phyloP scores from a whole-genome alignment of 2,113 vertebrate genomes.

The Corapipo altera region DNA sequence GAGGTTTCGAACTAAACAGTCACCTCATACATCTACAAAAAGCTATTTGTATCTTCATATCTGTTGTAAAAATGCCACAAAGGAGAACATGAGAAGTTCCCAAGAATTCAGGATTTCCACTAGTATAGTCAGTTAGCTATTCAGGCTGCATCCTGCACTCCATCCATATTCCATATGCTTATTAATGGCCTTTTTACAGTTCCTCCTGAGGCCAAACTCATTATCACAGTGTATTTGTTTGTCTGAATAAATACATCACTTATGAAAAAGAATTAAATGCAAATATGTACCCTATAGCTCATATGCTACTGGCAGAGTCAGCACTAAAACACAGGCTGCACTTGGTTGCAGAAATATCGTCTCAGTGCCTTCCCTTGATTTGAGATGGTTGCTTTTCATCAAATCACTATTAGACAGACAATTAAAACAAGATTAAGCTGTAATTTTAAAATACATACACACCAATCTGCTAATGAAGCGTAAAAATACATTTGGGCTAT shows the following conservation, averaged over 20 bases:
- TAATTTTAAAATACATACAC: neutral
- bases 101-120: neutral
- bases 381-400: neutral
- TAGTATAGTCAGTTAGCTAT: neutral
- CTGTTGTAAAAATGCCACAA: neutral
- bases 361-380: neutral
- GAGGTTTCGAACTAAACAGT: neutral
- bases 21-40: neutral
- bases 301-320: neutral
- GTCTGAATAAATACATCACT: neutral
- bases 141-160: neutral
- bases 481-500: neutral
- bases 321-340: neutral
- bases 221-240: neutral
- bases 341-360: neutral
- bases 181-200: neutral
- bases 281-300: neutral
- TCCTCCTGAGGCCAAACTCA: neutral
- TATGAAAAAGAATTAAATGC: neutral
- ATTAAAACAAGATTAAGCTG: neutral
- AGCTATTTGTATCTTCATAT: neutral
- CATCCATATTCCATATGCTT: neutral
- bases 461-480: neutral
- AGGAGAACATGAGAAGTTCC: neutral
- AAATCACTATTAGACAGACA: neutral